Conservation (phyloP, 92 coral and sea anemone genomes). For the Ricordea florida region DNA sequence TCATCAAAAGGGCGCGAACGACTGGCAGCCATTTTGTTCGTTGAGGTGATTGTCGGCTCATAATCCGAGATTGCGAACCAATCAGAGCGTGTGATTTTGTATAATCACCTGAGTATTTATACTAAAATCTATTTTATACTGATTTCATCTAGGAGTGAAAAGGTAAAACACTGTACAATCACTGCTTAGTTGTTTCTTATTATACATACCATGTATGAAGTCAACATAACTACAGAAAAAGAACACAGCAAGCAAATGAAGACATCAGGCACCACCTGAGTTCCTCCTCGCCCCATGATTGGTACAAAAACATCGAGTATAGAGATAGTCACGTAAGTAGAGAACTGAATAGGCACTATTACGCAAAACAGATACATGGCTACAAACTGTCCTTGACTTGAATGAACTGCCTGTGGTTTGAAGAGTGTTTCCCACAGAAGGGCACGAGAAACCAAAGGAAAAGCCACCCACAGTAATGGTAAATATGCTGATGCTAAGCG, state of each 20-base stretch:
- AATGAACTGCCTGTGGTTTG: slow-evolving; percentile 1
- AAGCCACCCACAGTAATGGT: slow-evolving; percentile 74
- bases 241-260: slow-evolving; percentile 74
- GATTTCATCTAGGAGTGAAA: no score
- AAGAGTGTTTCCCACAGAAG: slow-evolving; percentile 81
- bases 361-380: slow-evolving; percentile 50
- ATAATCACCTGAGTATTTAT: no score
- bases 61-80: no score
- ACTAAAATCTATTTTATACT: no score
- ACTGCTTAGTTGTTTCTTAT: no score
- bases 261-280: slow-evolving; percentile 79
- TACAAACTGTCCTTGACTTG: slow-evolving; percentile 38
- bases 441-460: slow-evolving; percentile 72
- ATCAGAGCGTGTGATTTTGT: no score
- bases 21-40: no score
- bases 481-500: slow-evolving; percentile 89
- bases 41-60: no score
- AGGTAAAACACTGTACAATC: no score
- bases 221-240: slow-evolving; percentile 50
- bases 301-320: slow-evolving; percentile 80
- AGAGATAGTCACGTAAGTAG: slow-evolving; percentile 53
- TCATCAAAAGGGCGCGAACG: no score
- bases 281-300: slow-evolving; percentile 89
- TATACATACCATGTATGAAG: slow-evolving; percentile 88
- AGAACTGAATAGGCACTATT: slow-evolving; percentile 63